phyloP scores from a whole-genome alignment of 2,113 vertebrate genomes.

The Nothocercus julius region DNA sequence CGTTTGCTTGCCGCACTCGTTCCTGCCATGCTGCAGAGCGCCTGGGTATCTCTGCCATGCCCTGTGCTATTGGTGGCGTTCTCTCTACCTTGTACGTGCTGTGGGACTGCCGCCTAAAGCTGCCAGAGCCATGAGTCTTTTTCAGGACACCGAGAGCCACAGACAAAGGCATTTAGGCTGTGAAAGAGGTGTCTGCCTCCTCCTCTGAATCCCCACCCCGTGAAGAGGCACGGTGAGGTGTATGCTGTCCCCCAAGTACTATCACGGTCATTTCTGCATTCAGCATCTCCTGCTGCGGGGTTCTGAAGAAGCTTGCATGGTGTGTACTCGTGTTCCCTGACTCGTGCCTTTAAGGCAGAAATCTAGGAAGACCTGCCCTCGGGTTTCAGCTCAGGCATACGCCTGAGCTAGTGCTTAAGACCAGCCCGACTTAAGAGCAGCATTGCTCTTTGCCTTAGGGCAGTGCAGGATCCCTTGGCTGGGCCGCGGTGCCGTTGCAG shows the following conservation, averaged over 20 bases:
- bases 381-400: neutral
- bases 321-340: neutral
- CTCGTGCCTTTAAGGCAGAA: neutral
- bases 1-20: constrained; percentile 49
- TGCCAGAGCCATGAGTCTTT: constrained; percentile 26
- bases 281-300: constrained; percentile 15
- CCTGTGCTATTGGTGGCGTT: neutral
- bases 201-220: neutral
- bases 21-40: constrained; percentile 32
- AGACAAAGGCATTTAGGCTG: constrained; percentile 23
- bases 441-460: neutral
- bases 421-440: neutral
- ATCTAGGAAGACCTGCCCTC: neutral
- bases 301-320: neutral
- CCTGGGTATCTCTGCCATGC: constrained; percentile 16
- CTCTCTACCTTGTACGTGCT: constrained; percentile 37
- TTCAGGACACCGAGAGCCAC: constrained; percentile 36
- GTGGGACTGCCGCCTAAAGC: constrained; percentile 12
- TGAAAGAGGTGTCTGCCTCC: constrained; percentile 19
- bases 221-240: constrained; percentile 16
- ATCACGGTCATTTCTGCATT: neutral
- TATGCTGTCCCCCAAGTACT: constrained; percentile 43
- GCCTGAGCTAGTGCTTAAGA: neutral
- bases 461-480: neutral
- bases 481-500: neutral